Conservation (phyloP, 2,888 invertebrate genomes). For the Prenolepis imparis region DNA sequence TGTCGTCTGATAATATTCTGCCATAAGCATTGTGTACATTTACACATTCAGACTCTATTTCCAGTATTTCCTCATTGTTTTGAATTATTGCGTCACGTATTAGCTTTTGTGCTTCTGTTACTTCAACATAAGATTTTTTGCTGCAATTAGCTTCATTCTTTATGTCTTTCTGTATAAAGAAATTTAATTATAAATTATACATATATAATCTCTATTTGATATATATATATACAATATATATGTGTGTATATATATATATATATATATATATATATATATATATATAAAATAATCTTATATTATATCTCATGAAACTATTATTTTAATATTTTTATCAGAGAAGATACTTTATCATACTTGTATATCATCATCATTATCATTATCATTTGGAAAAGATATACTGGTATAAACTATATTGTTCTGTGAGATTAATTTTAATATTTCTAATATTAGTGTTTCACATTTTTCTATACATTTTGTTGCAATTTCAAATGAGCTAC, state of each 20-base stretch:
- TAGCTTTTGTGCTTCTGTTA: background rate
- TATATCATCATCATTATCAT: too few relatives aligned
- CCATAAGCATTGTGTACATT: background rate
- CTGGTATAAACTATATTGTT: background rate
- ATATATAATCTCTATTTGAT: background rate
- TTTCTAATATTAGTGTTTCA: background rate
- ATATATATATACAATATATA: too few relatives aligned
- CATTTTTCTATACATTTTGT: background rate
- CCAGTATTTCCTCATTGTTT: background rate
- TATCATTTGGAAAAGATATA: background rate
- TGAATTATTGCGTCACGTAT: background rate
- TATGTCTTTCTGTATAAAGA: background rate
- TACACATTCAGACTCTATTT: background rate
- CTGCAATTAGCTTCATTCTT: background rate
- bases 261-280: background rate
- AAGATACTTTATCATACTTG: background rate
- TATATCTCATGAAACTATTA: background rate
- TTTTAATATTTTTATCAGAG: background rate
- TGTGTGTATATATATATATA: too few relatives aligned
- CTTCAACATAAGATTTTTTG: background rate
- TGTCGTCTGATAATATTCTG: background rate
- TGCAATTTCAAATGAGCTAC: background rate
- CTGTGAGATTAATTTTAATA: background rate
- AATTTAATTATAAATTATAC: background rate
- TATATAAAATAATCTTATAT: background rate